A percentile compares a stretch with the other conserved stretches of the same genome.
Conservation (phyloP, 2,888 invertebrate genomes). For the Caenorhabditis sp. region DNA sequence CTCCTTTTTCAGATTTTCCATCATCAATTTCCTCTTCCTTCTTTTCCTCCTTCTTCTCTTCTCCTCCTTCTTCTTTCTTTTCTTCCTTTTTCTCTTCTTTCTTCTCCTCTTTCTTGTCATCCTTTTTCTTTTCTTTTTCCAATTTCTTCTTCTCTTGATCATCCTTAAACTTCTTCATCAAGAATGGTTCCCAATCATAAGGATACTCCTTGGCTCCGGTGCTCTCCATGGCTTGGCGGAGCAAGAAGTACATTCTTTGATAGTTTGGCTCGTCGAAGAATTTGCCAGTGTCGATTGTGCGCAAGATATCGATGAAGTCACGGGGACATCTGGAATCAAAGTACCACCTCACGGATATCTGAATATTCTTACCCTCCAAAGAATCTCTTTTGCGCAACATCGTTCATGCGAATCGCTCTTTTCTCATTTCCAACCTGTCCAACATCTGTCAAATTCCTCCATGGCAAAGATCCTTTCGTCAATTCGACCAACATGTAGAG, state of each 20-base stretch:
- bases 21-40: slow-evolving; percentile 23
- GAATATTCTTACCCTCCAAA: slow-evolving; percentile 50
- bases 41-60: slow-evolving; percentile 8
- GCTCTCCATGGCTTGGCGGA: slow-evolving; percentile 50
- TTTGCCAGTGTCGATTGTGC: slow-evolving; percentile 51
- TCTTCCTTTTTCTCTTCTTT: slow-evolving; percentile 20
- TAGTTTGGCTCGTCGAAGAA: slow-evolving; percentile 66
- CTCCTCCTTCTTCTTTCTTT: slow-evolving; percentile 3
- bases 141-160: slow-evolving; percentile 28
- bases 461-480: slow-evolving; percentile 60
- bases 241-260: slow-evolving; percentile 50
- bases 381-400: slow-evolving; percentile 50
- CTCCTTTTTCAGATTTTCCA: slow-evolving; percentile 15
- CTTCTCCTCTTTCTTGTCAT: slow-evolving; percentile 17
- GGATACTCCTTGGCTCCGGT: slow-evolving; percentile 40
- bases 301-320: slow-evolving; percentile 57
- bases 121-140: slow-evolving; percentile 18
- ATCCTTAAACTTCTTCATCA: slow-evolving; percentile 23
- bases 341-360: neutral
- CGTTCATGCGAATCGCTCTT: slow-evolving; percentile 40
- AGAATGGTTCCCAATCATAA: slow-evolving; percentile 30
- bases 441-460: slow-evolving; percentile 63
- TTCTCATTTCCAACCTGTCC: slow-evolving; percentile 58
- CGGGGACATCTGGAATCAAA: slow-evolving; percentile 44
- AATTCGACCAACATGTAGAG: slow-evolving; percentile 60